These are phyloP conservation scores for Diadumene lineata DNA, from an alignment of 92 coral and sea anemone species.

Conservation along the genomic window DNA sequence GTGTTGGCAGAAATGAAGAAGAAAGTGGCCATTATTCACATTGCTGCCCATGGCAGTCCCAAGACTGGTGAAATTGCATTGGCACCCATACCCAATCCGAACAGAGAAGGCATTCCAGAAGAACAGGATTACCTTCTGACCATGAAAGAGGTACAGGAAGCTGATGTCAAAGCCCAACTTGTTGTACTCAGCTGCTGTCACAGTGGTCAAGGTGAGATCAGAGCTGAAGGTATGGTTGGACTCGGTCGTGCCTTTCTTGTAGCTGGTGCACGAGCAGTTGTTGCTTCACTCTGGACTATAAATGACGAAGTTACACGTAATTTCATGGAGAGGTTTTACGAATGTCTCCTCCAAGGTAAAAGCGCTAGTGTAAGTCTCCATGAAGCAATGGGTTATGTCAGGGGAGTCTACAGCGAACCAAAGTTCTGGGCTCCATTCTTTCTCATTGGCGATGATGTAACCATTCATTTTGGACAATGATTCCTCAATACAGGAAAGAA, in stretches of 20 bases:
- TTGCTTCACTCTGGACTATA: conserved; percentile 3
- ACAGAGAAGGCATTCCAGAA: not conserved
- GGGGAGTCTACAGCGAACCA: not conserved
- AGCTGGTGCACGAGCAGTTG: conserved; percentile 9
- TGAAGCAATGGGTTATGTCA: not conserved
- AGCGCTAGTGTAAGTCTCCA: conserved; percentile 3
- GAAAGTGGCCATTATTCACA: conserved; percentile 5
- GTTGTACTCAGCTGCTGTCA: conserved; percentile 9
- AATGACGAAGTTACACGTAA: not conserved
- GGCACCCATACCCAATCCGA: not conserved
- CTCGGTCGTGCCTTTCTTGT: conserved; percentile 1
- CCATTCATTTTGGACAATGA: not conserved
- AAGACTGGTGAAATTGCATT: not conserved
- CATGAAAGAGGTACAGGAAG: conserved; percentile 19
- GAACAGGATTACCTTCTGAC: conserved; percentile 24
- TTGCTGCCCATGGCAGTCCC: conserved; percentile 3
- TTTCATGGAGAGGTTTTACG: not conserved
- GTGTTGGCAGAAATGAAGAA: not conserved
- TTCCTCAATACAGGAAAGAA: not conserved
- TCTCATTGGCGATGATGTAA: conserved; percentile 1
- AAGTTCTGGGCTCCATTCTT: conserved; percentile 10
- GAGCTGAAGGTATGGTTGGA: not conserved
- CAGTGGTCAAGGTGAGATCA: conserved; percentile 2
- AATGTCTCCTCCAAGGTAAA: not conserved
- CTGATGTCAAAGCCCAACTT: conserved; percentile 1